These are phyloP conservation scores for Adelosebastes latens DNA, from an alignment of 2,797 vertebrate genomes.

Conservation along the genomic window DNA sequence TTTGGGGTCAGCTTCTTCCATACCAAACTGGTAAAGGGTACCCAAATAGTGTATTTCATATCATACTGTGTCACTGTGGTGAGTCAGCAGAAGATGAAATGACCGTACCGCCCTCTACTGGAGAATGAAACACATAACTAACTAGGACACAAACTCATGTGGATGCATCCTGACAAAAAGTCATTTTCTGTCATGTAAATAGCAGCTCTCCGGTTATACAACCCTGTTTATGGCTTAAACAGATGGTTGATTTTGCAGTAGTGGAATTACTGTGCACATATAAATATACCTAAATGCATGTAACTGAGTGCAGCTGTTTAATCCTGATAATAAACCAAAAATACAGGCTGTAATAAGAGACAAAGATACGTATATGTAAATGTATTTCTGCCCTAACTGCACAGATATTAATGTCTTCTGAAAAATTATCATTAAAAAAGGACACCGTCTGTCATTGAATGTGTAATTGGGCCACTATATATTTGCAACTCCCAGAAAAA, in stretches of 20 bases:
- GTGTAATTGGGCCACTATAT: not conserved
- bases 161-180: not conserved
- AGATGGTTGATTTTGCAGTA: not conserved
- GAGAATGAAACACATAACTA: not conserved
- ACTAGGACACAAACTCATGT: not conserved
- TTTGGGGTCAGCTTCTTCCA: not conserved
- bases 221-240: not conserved
- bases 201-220: not conserved
- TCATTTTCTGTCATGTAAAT: not conserved
- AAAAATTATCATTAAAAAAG: not conserved
- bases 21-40: not conserved
- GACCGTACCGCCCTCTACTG: slow-evolving; percentile 46
- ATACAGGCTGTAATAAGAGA: not conserved
- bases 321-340: not conserved
- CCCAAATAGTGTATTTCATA: not conserved
- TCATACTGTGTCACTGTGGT: not conserved
- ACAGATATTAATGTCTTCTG: not conserved
- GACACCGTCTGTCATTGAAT: not conserved
- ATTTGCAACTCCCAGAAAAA: not conserved
- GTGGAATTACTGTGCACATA: not conserved
- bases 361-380: not conserved
- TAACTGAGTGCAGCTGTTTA: not conserved
- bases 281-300: not conserved
- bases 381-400: not conserved
- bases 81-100: not conserved